Conservation (phyloP, 2,113 vertebrate genomes). For the Sylvietta virens region DNA sequence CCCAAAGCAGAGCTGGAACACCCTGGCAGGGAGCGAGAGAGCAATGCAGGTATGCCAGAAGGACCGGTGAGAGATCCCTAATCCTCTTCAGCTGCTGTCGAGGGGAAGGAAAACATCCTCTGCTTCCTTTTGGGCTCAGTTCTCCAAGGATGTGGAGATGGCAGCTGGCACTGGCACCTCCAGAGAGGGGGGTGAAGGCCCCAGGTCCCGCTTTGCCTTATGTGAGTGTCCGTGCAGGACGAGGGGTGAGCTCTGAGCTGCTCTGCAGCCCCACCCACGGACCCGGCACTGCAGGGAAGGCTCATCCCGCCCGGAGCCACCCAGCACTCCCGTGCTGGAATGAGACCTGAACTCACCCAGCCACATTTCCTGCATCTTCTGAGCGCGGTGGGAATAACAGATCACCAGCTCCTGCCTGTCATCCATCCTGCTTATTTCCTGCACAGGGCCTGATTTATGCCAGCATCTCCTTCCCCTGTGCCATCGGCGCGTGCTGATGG, state of each 20-base stretch:
- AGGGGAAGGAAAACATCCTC: neutral
- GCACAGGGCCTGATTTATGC: constrained; percentile 26
- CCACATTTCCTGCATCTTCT: neutral
- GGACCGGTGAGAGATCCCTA: neutral
- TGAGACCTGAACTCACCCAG: neutral
- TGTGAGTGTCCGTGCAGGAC: rapidly evolving
- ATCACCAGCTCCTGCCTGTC: constrained; percentile 39
- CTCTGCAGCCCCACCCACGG: neutral
- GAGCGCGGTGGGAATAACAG: neutral
- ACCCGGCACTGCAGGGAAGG: neutral
- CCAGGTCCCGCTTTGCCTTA: neutral
- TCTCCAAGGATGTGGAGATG: neutral
- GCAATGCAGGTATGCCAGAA: neutral
- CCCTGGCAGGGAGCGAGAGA: neutral
- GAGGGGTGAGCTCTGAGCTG: neutral
- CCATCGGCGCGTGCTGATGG: constrained; percentile 38
- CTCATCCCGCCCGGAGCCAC: neutral
- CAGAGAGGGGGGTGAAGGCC: neutral
- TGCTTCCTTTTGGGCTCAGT: neutral
- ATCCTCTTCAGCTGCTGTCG: rapidly evolving
- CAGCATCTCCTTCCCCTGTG: constrained; percentile 16
- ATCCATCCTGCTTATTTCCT: constrained; percentile 51
- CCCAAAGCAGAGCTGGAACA: neutral
- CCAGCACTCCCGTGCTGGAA: neutral
- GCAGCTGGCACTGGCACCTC: neutral